Evolutionary conservation across 2,113 vertebrate genomes (phyloP).

Genomic region (Malurus alboscapulatus): DNA sequence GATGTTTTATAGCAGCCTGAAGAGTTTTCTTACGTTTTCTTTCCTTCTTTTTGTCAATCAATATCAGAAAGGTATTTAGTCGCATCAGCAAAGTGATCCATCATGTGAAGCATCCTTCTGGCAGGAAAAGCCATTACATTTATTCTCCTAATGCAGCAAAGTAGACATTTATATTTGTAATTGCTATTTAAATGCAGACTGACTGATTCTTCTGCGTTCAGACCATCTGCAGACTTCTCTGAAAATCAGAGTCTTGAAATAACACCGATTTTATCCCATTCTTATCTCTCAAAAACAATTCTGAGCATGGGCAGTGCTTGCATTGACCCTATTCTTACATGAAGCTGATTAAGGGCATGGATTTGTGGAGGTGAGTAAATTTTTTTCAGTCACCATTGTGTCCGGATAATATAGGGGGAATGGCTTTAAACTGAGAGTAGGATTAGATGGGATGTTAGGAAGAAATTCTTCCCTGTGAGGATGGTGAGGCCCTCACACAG

Average conservation of each 20-base stretch:
- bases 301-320: background rate
- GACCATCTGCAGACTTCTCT: background rate
- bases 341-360: fast-evolving
- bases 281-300: background rate
- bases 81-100: slow-evolving; percentile 28
- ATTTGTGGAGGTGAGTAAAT: background rate
- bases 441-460: background rate
- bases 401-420: background rate
- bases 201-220: background rate
- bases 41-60: background rate
- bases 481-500: background rate
- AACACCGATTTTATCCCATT: background rate
- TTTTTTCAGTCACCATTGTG: background rate
- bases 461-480: background rate
- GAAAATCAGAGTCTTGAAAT: background rate
- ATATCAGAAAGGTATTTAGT: slow-evolving; percentile 32
- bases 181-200: slow-evolving; percentile 37
- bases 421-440: background rate
- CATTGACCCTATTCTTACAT: background rate
- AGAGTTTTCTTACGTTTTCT: background rate
- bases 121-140: slow-evolving; percentile 26
- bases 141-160: slow-evolving; percentile 30
- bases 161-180: slow-evolving; percentile 29
- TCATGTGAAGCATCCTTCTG: slow-evolving; percentile 17
- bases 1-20: background rate